Conservation (phyloP, 2,888 invertebrate species). For the Cosmorhoe ocellata region DNA sequence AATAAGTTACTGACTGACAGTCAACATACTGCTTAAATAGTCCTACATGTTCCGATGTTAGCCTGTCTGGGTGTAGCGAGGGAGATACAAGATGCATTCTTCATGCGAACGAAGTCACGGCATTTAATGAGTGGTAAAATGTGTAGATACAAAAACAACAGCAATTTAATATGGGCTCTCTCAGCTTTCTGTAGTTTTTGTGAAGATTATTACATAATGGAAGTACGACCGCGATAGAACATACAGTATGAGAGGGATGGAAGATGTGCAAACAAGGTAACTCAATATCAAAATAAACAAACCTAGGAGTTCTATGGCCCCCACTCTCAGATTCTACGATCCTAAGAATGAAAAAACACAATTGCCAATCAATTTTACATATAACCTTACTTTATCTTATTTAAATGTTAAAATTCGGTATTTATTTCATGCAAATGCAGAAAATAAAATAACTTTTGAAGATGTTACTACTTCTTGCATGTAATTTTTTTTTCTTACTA, state of each 20-base stretch:
- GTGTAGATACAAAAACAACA: too few species aligned
- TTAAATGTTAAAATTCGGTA: background rate
- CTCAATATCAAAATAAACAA: slow-evolving; percentile 82
- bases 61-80: too few species aligned
- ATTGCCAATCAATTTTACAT: slow-evolving; percentile 44
- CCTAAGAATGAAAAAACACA: slow-evolving; percentile 79
- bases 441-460: too few species aligned
- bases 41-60: too few species aligned
- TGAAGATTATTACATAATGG: slow-evolving; percentile 24
- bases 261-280: slow-evolving; percentile 70
- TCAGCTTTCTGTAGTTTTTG: background rate
- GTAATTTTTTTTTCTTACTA: too few species aligned
- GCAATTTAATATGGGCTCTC: background rate
- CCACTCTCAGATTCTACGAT: slow-evolving; percentile 86
- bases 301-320: slow-evolving; percentile 87
- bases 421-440: too few species aligned
- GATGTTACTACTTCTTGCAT: too few species aligned
- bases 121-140: too few species aligned
- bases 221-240: slow-evolving; percentile 42
- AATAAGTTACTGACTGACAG: too few species aligned
- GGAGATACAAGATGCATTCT: too few species aligned
- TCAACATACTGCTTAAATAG: too few species aligned
- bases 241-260: slow-evolving; percentile 45
- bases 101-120: too few species aligned
- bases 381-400: background rate